Base-by-base conservation (phyloP, 1,140 invertebrate species). In the Elymnias hypermnestra region DNA sequence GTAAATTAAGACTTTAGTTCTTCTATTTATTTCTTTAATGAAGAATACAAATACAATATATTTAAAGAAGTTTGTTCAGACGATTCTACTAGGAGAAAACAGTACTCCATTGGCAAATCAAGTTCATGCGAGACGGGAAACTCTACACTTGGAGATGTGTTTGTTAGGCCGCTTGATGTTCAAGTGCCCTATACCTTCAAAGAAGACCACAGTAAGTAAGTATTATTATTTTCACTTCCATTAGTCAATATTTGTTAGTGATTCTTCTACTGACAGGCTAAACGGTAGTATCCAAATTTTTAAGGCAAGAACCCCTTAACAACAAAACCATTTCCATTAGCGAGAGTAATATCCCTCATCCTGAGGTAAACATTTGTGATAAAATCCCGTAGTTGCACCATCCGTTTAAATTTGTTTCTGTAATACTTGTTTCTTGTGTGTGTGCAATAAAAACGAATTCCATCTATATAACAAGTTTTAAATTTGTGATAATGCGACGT, bases 101-200 rank as follows among this genome's bases (percentile, higher is more conserved):
- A 53, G 9, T 73, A 61, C 35, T 18, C 38, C 0, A 5, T 5
- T 1, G 43, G 23, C 9, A 79, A 81, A 29, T 59, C 73, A 0
- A 22, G 53, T 1, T 74, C 75, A 0, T 72, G 40, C 28, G 74
- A 78, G 15, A 40, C 18, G 3, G 25, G 35, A 6, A n/a, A n/a
- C 5, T 1, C 41, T 7, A 18, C 23, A 0, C 25, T 60, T 6
- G 64, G 63, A 1, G 62, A 75, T 5, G 60, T 77, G 3, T 51
- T 62, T 0, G 69, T 81, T 10, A 75, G 61, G 39, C 74, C 75
- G 21, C 46, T 83, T 9, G 72, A 62, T 8, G 67, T 81, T 0
- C 74, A 79, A 21, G 39, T 83, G 3, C 74, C 76, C 2, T 66
- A 61, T 8, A 41, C 68, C 2, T 61, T 54, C 1, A 28, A 45